These are phyloP conservation scores for Pomacea canaliculata DNA, from an alignment of 2,888 invertebrate species.

Conservation along the genomic window DNA sequence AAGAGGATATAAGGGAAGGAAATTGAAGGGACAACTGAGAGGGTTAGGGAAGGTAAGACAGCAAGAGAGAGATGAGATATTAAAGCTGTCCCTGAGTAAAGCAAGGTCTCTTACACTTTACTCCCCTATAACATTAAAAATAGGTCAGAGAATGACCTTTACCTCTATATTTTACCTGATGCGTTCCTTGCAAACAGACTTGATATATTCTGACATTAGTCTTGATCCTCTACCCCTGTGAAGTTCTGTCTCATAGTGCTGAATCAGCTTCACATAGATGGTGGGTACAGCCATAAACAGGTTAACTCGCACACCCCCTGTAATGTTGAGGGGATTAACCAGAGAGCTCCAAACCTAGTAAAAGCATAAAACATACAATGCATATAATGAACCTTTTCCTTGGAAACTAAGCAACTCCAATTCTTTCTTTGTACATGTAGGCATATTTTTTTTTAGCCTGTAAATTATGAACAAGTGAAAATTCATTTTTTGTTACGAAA, in stretches of 20 bases:
- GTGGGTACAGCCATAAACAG: slow-evolving; percentile 93
- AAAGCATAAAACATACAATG: not conserved
- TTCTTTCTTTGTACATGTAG: not conserved
- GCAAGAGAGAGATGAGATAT: too few species aligned
- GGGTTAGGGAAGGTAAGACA: too few species aligned
- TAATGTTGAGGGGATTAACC: slow-evolving; percentile 42
- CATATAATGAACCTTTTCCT: too few species aligned
- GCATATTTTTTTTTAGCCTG: too few species aligned
- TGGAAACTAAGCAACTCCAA: not conserved
- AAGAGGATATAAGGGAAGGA: too few species aligned
- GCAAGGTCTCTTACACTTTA: too few species aligned
- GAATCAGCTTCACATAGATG: slow-evolving; percentile 84
- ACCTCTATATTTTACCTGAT: slow-evolving; percentile 71
- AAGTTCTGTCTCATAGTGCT: slow-evolving; percentile 74
- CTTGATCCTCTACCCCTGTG: slow-evolving; percentile 57
- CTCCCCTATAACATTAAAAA: too few species aligned
- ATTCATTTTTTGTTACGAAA: too few species aligned
- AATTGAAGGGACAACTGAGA: too few species aligned
- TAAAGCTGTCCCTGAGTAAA: too few species aligned
- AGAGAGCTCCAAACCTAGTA: slow-evolving; percentile 66
- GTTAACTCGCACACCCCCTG: slow-evolving; percentile 74
- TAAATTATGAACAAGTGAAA: too few species aligned
- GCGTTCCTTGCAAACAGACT: slow-evolving; percentile 71
- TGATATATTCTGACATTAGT: slow-evolving; percentile 75
- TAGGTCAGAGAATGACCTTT: too few species aligned